Evolutionary conservation across 2,797 vertebrate genomes (phyloP).

Genomic region (Telmatherina bonti): DNA sequence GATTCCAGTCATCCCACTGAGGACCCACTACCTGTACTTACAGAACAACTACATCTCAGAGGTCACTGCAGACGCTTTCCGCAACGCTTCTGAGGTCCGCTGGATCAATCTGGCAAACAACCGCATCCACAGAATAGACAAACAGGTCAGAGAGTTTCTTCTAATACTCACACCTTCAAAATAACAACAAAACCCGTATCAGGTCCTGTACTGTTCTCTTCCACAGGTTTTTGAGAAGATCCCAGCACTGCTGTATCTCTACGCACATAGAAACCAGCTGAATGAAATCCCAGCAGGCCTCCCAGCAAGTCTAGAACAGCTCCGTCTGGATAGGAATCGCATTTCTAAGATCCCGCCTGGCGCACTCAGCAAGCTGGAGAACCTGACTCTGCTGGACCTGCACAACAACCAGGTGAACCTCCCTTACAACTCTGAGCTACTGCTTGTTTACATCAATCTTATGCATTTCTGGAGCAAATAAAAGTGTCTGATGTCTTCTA

Average conservation of each 20-base stretch:
- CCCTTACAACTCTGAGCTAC: background rate
- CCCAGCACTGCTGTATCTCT: conserved; percentile 90
- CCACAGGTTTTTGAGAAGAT: conserved; percentile 89
- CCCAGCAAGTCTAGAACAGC: conserved; percentile 91
- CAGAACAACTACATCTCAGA: conserved; percentile 97
- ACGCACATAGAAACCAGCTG: conserved; percentile 91
- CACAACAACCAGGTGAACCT: conserved; percentile 90
- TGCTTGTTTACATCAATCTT: background rate
- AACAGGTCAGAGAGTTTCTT: conserved; percentile 73
- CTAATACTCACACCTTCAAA: background rate
- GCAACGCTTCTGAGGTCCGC: conserved; percentile 88
- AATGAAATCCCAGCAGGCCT: conserved; percentile 91
- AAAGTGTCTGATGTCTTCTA: conserved; percentile 17
- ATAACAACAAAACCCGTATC: background rate
- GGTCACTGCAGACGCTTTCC: conserved; percentile 89
- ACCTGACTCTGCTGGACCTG: conserved; percentile 92
- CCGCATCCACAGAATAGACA: conserved; percentile 90
- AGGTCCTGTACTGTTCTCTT: background rate
- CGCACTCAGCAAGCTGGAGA: conserved; percentile 89
- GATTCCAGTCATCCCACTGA: conserved; percentile 89
- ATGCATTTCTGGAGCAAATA: conserved; percentile 7
- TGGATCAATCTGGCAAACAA: conserved; percentile 98
- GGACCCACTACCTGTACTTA: conserved; percentile 94
- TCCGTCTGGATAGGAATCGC: conserved; percentile 90
- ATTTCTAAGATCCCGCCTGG: conserved; percentile 92